Percentiles rank a stretch among this genome's conserved stretches.
phyloP scores from a whole-genome alignment of 2,113 vertebrate species.

The Sceloporus tristichus region DNA sequence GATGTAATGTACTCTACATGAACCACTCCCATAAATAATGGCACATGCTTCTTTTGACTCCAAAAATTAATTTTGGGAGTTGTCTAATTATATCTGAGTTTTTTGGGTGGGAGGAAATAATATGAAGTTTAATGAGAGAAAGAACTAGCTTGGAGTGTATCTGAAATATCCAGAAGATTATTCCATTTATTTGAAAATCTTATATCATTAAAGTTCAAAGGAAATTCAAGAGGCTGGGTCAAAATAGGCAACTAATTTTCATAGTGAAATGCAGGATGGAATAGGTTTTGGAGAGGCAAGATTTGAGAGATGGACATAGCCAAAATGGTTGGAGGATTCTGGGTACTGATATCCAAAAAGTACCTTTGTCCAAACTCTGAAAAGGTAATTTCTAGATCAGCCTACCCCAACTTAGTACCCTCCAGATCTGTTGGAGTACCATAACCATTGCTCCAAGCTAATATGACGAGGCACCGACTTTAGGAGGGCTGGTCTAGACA shows the following conservation, averaged over 20 bases:
- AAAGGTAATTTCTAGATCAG: background rate
- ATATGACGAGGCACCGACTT: background rate
- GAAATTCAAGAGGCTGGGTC: background rate
- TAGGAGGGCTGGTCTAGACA: background rate
- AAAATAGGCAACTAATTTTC: background rate
- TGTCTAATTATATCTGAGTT: background rate
- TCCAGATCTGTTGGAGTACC: background rate
- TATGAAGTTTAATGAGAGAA: background rate
- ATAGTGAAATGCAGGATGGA: background rate
- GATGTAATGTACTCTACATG: background rate
- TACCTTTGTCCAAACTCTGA: no score
- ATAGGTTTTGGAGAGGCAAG: no score
- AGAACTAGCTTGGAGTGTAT: background rate
- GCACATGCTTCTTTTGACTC: background rate
- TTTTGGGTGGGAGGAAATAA: background rate
- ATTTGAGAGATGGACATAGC: background rate
- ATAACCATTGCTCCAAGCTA: background rate
- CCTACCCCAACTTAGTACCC: background rate
- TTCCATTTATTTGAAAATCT: background rate
- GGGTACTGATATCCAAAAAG: no score
- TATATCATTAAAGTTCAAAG: background rate
- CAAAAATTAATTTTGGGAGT: background rate
- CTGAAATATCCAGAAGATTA: background rate
- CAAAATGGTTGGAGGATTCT: no score
- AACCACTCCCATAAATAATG: background rate